Evolutionary conservation across 1,140 invertebrate species (phyloP), one percentile per base, ranked within the genome.

Genomic region (Ylistrum balloti): DNA sequence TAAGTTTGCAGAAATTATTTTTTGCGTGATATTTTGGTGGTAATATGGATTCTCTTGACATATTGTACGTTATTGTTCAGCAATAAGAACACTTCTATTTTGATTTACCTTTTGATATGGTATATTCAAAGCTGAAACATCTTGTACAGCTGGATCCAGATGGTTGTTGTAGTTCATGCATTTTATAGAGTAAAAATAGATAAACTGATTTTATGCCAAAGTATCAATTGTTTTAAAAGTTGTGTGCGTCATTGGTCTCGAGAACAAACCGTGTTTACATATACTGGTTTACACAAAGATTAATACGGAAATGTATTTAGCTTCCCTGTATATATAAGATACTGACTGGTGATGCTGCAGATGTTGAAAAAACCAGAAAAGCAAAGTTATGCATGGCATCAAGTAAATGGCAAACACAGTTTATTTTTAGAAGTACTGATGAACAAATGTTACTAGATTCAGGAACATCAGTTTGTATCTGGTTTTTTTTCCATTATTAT

Each of bases 261-360:
- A 28, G 56, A 74, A 74, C 56, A 74, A 74, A 74, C 56, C n/a
- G 5, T 74, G 56, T 74, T 74, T 74, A 74, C 56, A n/a, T 45
- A 17, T 74, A 17, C 56, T 28, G 56, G 56, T 74, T 74, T 74
- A 28, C 56, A 74, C 22, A 11, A 17, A n/a, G 22, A 28, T 28
- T 28, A 1, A 74, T 74, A 74, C 56, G n/a, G 56, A 45, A 74
- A n/a, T 74, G 15, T n/a, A 74, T 13, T 74, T 28, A 28, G 56
- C 0, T 74, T 74, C 22, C 13, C 22, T 74, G 56, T 74, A 3
- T 74, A 74, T 74, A n/a, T 74, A 74, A 74, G 28, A 74, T 74
- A 74, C 56, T 74, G 56, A n/a, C 56, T 3, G 56, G 28, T 28
- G 45, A 38, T 38, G 35, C 35, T 38, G 35, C 5, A 7, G 35